These are phyloP conservation scores for Clitarchus hookeri DNA, from an alignment of 2,888 invertebrate genomes.

Conservation along the genomic window DNA sequence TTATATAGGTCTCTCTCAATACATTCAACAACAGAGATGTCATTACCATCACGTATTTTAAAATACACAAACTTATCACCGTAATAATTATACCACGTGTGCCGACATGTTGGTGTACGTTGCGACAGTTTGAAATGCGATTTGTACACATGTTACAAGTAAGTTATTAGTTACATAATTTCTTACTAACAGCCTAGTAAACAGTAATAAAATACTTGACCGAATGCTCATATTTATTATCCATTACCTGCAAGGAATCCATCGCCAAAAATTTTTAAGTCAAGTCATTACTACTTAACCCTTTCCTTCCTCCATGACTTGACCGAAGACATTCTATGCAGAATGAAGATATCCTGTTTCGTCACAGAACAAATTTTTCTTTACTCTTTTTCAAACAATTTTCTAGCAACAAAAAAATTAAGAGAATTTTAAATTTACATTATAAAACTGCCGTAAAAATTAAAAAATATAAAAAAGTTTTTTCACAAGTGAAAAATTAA, in stretches of 20 bases:
- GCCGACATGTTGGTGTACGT: conserved; percentile 26
- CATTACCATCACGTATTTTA: too few relatives aligned
- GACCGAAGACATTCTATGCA: neutral
- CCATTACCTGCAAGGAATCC: conserved; percentile 42
- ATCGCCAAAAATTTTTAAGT: conserved; percentile 40
- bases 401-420: too few relatives aligned
- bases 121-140: conserved; percentile 35
- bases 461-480: too few relatives aligned
- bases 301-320: conserved; percentile 9
- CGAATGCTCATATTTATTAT: neutral
- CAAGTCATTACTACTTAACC: conserved; percentile 41
- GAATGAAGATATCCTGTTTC: neutral
- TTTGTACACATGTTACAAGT: neutral
- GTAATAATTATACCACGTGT: conserved; percentile 32
- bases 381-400: too few relatives aligned
- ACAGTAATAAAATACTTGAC: neutral
- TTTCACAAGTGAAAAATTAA: too few relatives aligned
- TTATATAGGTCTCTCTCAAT: too few relatives aligned
- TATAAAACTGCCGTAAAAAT: too few relatives aligned
- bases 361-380: neutral
- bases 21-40: too few relatives aligned
- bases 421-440: too few relatives aligned
- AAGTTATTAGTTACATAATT: neutral
- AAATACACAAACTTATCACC: neutral
- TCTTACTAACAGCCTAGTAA: neutral